Percentiles rank a stretch among this genome's conserved stretches.
These are phyloP conservation scores for Loris lydekkerianus DNA, from an alignment of 2,797 vertebrate genomes.

Conservation along the genomic window DNA sequence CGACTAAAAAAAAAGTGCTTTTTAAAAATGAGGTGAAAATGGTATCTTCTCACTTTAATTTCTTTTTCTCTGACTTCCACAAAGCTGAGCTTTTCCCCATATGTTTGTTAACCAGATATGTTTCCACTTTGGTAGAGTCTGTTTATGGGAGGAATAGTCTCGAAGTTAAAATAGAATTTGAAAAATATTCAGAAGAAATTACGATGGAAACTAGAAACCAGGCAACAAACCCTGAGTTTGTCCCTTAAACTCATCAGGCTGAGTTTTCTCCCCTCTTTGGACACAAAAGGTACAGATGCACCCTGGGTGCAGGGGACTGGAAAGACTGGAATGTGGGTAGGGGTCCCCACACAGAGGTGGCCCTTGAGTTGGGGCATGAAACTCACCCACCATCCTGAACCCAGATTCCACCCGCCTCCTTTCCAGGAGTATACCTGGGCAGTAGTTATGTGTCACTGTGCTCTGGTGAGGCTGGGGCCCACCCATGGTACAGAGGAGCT, in stretches of 20 bases:
- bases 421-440: background rate
- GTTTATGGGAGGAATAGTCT: background rate
- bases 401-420: background rate
- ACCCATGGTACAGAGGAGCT: accelerated
- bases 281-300: accelerated
- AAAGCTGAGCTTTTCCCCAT: background rate
- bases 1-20: background rate
- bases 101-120: background rate
- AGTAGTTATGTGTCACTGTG: accelerated
- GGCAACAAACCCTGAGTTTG: accelerated
- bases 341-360: background rate
- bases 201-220: background rate
- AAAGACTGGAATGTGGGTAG: background rate
- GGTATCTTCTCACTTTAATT: background rate
- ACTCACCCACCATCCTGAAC: background rate
- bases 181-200: background rate
- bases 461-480: background rate
- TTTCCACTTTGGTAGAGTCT: background rate
- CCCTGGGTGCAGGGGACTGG: accelerated
- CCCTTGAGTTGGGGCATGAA: background rate
- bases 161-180: background rate
- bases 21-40: background rate
- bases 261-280: accelerated
- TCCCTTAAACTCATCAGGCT: accelerated
- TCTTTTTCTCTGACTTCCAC: background rate